Evolutionary conservation across 2,113 vertebrate genomes (phyloP).

Genomic region (Lonchura striata): DNA sequence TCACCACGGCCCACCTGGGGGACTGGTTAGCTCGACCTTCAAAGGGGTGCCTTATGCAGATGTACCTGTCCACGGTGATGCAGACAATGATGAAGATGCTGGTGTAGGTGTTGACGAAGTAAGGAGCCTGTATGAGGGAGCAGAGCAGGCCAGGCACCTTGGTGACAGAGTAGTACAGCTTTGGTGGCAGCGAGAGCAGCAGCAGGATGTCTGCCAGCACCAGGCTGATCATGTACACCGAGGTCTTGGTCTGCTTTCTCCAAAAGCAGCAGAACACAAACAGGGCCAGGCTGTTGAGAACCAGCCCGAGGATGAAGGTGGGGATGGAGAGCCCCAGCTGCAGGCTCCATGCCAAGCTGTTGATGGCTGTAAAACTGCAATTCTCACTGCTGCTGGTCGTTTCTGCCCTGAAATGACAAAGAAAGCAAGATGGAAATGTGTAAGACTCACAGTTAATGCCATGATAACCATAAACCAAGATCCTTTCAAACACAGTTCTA

Average conservation of each 20-base stretch:
- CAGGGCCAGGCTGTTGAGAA: constrained; percentile 80
- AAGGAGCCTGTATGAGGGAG: constrained; percentile 78
- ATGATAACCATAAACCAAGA: neutral
- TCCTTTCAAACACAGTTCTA: neutral
- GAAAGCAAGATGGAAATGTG: neutral
- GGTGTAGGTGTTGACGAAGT: constrained; percentile 86
- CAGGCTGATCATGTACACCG: constrained; percentile 88
- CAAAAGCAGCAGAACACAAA: constrained; percentile 74
- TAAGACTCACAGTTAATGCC: neutral
- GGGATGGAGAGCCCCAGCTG: constrained; percentile 81
- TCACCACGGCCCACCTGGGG: constrained; percentile 53
- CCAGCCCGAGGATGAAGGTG: constrained; percentile 78
- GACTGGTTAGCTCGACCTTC: constrained; percentile 76
- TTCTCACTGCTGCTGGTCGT: neutral
- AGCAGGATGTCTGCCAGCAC: constrained; percentile 83
- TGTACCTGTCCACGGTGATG: constrained; percentile 87
- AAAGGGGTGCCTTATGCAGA: constrained; percentile 81
- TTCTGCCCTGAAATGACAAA: constrained; percentile 35
- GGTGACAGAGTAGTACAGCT: constrained; percentile 63
- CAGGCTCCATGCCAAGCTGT: constrained; percentile 62
- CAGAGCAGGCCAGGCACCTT: constrained; percentile 36
- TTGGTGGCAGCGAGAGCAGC: constrained; percentile 83
- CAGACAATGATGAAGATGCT: constrained; percentile 87
- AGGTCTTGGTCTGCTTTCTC: constrained; percentile 79
- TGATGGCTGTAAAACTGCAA: constrained; percentile 38